A percentile compares a stretch with the other conserved stretches of the same genome.
Evolutionary conservation across 1,140 invertebrate species (phyloP).

Genomic region (Holotrichia oblita): DNA sequence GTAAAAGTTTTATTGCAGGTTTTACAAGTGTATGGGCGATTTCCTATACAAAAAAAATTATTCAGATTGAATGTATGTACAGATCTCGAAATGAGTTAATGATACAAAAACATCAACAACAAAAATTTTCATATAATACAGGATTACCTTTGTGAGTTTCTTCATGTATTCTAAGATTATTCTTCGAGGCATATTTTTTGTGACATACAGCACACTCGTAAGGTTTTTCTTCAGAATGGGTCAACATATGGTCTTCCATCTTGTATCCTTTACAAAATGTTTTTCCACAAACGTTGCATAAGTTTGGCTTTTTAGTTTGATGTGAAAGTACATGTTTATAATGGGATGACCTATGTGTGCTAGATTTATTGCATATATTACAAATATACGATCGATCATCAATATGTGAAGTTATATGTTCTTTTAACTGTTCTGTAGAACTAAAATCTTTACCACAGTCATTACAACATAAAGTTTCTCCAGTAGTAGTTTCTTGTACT

Average conservation of each 20-base stretch:
- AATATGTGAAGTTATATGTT: conserved; percentile 20
- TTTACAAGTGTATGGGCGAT: conserved; percentile 71
- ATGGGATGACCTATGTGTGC: conserved; percentile 34
- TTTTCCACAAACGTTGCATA: conserved; percentile 46
- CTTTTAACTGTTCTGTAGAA: conserved; percentile 28
- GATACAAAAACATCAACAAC: not conserved
- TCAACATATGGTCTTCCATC: conserved; percentile 45
- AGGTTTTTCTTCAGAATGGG: conserved; percentile 42
- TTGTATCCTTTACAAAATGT: conserved; percentile 38
- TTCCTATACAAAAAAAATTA: conserved; percentile 49
- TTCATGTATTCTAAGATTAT: conserved; percentile 46
- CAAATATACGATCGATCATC: conserved; percentile 32
- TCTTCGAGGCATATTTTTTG: conserved; percentile 42
- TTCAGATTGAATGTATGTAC: not conserved
- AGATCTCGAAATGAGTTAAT: not conserved
- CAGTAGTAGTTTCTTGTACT: not conserved
- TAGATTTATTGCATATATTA: conserved; percentile 41
- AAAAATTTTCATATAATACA: not conserved
- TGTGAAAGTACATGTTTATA: conserved; percentile 40
- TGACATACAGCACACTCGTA: conserved; percentile 45
- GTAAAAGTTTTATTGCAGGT: conserved; percentile 70
- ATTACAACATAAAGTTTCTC: not conserved
- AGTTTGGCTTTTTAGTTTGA: conserved; percentile 38
- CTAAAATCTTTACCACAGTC: conserved; percentile 11
- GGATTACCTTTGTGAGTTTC: conserved; percentile 43